These are phyloP conservation scores for Panulirus ornatus DNA, from an alignment of 1,140 invertebrate species.

Conservation along the genomic window DNA sequence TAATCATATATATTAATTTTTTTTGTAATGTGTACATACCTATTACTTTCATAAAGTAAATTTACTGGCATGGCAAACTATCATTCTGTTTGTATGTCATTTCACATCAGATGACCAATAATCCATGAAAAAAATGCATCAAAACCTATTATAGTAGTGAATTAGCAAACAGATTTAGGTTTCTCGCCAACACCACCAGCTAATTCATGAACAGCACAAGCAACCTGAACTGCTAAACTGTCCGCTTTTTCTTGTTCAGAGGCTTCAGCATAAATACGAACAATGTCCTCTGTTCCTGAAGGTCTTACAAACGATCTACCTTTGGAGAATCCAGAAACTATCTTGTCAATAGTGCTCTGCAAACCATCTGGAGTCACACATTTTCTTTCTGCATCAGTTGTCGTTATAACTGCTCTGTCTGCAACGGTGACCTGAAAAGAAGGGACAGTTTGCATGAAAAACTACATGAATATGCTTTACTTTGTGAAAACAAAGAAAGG, in stretches of 20 bases:
- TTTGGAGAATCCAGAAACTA: slow-evolving; percentile 84
- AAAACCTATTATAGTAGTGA: not conserved
- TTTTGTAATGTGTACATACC: not conserved
- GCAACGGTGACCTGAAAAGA: slow-evolving; percentile 77
- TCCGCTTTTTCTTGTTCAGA: slow-evolving; percentile 86
- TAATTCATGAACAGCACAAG: slow-evolving; percentile 84
- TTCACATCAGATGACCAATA: too few species aligned
- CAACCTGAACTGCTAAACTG: slow-evolving; percentile 87
- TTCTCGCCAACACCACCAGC: slow-evolving; percentile 66
- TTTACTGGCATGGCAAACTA: not conserved
- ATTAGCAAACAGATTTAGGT: slow-evolving; percentile 42
- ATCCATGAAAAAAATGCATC: not conserved
- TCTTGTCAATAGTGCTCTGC: slow-evolving; percentile 88
- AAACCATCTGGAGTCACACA: slow-evolving; percentile 89
- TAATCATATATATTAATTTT: not conserved
- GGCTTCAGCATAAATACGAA: slow-evolving; percentile 97
- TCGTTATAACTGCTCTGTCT: slow-evolving; percentile 91
- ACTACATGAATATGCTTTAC: not conserved
- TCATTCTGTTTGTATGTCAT: not conserved
- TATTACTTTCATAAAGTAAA: not conserved
- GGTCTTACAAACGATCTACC: slow-evolving; percentile 92
- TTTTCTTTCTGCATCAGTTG: slow-evolving; percentile 90
- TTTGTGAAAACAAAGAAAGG: too few species aligned
- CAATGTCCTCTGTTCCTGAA: slow-evolving; percentile 95
- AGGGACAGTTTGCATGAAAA: not conserved